A percentile compares a stretch with the other conserved stretches of the same genome.
These are phyloP conservation scores for Napeogenes sylphis DNA, from an alignment of 2,888 invertebrate genomes.

Conservation along the genomic window DNA sequence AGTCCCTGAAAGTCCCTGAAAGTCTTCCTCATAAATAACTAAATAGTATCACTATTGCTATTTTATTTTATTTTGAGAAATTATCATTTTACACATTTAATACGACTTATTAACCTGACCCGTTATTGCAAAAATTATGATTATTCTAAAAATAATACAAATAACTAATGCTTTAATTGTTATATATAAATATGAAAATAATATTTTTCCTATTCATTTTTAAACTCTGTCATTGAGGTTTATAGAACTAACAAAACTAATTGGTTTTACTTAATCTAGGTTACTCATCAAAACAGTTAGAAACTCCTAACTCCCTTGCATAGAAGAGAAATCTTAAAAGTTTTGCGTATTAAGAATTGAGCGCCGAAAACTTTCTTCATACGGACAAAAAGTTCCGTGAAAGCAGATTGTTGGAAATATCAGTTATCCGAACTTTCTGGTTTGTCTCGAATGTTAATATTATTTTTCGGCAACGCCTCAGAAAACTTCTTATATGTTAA, in stretches of 20 bases:
- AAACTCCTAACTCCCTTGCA: neutral
- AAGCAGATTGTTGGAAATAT: neutral
- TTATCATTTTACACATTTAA: too few relatives aligned
- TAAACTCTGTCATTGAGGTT: too few relatives aligned
- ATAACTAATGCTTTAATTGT: too few relatives aligned
- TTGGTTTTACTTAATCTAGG: neutral
- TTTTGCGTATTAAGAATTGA: neutral
- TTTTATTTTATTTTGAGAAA: too few relatives aligned
- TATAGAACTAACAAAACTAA: neutral
- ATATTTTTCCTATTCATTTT: too few relatives aligned
- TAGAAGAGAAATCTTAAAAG: neutral
- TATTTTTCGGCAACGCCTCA: neutral
- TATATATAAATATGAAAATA: too few relatives aligned
- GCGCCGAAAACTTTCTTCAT: neutral
- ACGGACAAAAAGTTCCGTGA: neutral
- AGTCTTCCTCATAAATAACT: too few relatives aligned
- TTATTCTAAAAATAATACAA: too few relatives aligned
- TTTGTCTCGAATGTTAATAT: slow-evolving; percentile 3
- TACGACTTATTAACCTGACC: too few relatives aligned
- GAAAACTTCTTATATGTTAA: neutral
- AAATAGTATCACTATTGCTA: too few relatives aligned
- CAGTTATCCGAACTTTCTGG: neutral
- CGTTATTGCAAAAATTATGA: too few relatives aligned
- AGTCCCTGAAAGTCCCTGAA: too few relatives aligned
- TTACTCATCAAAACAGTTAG: neutral